Evolutionary conservation across 2,113 vertebrate species (phyloP), one percentile per base, ranked within the genome.

Genomic region (Lepus americanus): DNA sequence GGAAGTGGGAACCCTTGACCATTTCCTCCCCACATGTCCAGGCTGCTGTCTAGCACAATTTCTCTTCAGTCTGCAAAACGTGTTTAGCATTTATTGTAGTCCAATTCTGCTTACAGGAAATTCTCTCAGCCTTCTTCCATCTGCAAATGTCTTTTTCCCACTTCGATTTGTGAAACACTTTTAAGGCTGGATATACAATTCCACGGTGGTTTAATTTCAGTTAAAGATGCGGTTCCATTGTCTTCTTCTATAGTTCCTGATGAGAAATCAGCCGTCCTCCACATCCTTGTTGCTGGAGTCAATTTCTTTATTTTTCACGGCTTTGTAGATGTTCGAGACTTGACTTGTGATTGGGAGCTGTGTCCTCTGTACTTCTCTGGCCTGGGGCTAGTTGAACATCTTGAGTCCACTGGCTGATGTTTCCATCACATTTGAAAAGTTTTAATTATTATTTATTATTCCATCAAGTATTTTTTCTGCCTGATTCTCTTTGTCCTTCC

Each of bases 391-490:
- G 25, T 27, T 63, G 76, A 70, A 44, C 10, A 64, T 87, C 31
- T 61, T 82, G 70, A 36, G 63, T 19, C 11, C 11, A 31, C 78
- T 12, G 17, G 14, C 49, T 83, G n/a, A 16, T 55, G 51, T 82
- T 77, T 91, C 74, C 49, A 88, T 95, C 6, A 92, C 36, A 64
- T n/a, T 70, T 72, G 63, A 6, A 77, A 82, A 63, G 5, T 53
- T 64, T 70, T 14, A 53, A 2, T 63, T 67, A 76, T 76, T 92
- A 83, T 77, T 95, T 85, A 76, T 76, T 95, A 83, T 77, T 95
- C 69, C 25, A 69, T 87, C 2, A n/a, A 78, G n/a, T 16, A 33
- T 87, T 63, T 81, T 82, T 88, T 63, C 53, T 78, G 11, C n/a
- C 59, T 31, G 17, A 9, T 64, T 39, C n/a, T 53, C 33, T 49